Percentiles rank a stretch among this genome's conserved stretches.
Conservation (phyloP, 2,888 invertebrate genomes). For the Netelia virgata region DNA sequence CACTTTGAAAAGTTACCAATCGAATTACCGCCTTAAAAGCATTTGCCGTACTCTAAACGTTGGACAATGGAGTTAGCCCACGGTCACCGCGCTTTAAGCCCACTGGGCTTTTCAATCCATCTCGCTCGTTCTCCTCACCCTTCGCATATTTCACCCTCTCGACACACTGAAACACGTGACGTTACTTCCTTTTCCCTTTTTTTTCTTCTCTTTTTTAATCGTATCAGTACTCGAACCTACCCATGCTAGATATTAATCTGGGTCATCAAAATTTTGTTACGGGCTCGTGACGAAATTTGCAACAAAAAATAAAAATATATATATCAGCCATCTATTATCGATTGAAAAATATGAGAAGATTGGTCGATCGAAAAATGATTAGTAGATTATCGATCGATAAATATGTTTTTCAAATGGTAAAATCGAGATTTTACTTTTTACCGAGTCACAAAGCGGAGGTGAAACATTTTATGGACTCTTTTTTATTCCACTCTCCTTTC, state of each 20-base stretch:
- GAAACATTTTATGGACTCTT: slow-evolving; percentile 28
- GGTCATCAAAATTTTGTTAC: slow-evolving; percentile 20
- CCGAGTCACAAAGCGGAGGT: slow-evolving; percentile 6
- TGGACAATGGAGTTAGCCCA: slow-evolving; percentile 76
- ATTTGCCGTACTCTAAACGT: slow-evolving; percentile 76
- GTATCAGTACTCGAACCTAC: slow-evolving; percentile 36
- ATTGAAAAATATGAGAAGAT: not conserved
- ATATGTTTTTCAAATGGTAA: not conserved
- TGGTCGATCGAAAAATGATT: no score
- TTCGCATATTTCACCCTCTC: slow-evolving; percentile 53
- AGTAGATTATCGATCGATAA: not conserved
- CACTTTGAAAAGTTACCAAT: slow-evolving; percentile 78
- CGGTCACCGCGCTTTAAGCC: slow-evolving; percentile 63
- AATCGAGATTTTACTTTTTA: not conserved
- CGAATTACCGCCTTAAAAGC: slow-evolving; percentile 78
- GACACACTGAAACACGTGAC: slow-evolving; percentile 25
- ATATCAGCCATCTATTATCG: not conserved
- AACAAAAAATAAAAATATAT: not conserved
- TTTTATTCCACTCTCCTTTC: slow-evolving; percentile 44
- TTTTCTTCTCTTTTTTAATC: slow-evolving; percentile 28
- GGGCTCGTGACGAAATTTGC: not conserved
- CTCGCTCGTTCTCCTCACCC: slow-evolving; percentile 56
- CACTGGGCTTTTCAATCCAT: slow-evolving; percentile 71
- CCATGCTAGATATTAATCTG: slow-evolving; percentile 18
- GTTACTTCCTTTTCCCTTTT: slow-evolving; percentile 4